Percentiles rank a stretch among this genome's conserved stretches.
Conservation (phyloP, 2,888 invertebrate genomes). For the Elmis aenea region DNA sequence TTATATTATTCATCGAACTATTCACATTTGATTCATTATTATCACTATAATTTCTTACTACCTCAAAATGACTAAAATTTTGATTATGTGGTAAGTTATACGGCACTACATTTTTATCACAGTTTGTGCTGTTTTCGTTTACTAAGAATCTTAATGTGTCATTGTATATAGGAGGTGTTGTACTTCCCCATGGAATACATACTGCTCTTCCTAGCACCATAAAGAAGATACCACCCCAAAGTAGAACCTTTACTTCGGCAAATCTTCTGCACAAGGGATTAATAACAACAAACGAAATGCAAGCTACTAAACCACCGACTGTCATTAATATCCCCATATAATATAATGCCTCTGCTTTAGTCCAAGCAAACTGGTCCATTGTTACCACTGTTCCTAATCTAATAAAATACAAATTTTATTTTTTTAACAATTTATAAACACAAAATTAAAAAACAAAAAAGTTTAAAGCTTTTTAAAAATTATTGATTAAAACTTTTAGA, state of each 20-base stretch:
- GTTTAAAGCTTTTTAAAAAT: no score
- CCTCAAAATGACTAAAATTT: no score
- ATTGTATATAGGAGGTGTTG: conserved; percentile 51
- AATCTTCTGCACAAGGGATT: conserved; percentile 66
- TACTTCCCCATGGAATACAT: conserved; percentile 74
- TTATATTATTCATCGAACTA: conserved; percentile 1
- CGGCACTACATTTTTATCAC: conserved; percentile 19
- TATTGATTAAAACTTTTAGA: no score
- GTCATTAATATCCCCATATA: conserved; percentile 82
- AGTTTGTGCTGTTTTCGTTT: conserved; percentile 5
- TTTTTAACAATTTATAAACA: no score
- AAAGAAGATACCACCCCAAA: conserved; percentile 78
- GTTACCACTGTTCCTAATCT: conserved; percentile 72
- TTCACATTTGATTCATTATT: no score
- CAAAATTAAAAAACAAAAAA: no score
- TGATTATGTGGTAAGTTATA: conserved; percentile 1
- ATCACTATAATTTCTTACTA: no score
- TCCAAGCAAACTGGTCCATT: conserved; percentile 88
- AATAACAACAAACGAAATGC: conserved; percentile 66
- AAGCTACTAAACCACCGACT: conserved; percentile 72
- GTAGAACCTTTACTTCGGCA: conserved; percentile 70
- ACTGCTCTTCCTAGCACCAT: conserved; percentile 70
- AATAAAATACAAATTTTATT: no score
- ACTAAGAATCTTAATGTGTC: conserved; percentile 30
- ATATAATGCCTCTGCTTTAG: conserved; percentile 67